Conservation (phyloP, 2,797 vertebrate species). For the Tiaroga cobitis region DNA sequence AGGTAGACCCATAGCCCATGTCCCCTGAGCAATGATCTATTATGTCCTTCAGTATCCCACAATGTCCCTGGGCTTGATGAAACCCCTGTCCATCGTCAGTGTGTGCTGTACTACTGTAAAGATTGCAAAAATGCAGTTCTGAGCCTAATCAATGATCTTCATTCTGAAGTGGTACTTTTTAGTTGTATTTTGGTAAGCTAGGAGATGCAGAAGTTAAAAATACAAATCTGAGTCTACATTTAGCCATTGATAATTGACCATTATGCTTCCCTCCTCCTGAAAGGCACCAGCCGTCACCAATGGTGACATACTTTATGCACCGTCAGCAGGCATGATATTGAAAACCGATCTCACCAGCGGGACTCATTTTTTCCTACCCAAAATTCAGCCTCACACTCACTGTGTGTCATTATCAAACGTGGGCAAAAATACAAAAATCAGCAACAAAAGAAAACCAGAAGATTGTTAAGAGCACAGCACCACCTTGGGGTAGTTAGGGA, state of each 20-base stretch:
- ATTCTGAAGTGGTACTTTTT: background rate
- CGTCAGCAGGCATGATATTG: background rate
- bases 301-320: background rate
- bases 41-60: slow-evolving; percentile 9
- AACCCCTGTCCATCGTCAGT: slow-evolving; percentile 15
- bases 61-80: slow-evolving; percentile 11
- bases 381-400: background rate
- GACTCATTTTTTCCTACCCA: background rate
- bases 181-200: background rate
- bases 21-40: too few species aligned
- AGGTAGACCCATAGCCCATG: too few species aligned
- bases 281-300: background rate
- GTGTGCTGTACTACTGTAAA: background rate
- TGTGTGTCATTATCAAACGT: slow-evolving; percentile 7
- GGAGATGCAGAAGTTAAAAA: background rate
- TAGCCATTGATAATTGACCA: background rate
- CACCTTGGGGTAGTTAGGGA: slow-evolving; percentile 61
- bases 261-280: background rate
- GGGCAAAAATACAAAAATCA: background rate
- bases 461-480: slow-evolving; percentile 62
- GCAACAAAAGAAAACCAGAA: background rate
- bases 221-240: background rate
- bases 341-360: background rate
- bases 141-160: background rate
- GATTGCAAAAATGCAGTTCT: background rate